These are phyloP conservation scores for Achatina immaculata DNA, from an alignment of 1,140 invertebrate genomes.

Conservation along the genomic window DNA sequence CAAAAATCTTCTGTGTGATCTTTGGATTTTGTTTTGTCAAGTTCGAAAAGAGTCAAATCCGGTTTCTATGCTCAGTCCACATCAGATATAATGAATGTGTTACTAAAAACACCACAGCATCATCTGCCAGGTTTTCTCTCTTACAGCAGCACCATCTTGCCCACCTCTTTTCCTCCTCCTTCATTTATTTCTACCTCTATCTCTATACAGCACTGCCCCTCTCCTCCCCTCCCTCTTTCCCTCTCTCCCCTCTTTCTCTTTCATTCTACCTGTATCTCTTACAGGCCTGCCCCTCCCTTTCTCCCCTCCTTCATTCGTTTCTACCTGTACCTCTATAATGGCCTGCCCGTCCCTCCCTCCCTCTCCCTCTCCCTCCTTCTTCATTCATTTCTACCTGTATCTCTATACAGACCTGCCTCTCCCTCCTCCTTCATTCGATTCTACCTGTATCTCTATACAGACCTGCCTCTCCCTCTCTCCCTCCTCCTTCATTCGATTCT, in stretches of 20 bases:
- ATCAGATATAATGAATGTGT: too few relatives aligned
- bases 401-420: neutral
- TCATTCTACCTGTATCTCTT: neutral
- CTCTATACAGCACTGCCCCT: neutral
- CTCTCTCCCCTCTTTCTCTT: neutral
- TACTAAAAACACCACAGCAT: too few relatives aligned
- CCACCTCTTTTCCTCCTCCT: neutral
- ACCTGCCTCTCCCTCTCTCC: neutral
- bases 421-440: too few relatives aligned
- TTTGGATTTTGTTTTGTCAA: too few relatives aligned
- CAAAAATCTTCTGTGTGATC: too few relatives aligned
- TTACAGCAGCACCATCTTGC: neutral
- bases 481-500: neutral
- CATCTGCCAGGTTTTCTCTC: too few relatives aligned
- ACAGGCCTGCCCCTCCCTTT: neutral
- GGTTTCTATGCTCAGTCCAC: too few relatives aligned
- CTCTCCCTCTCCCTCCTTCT: slow-evolving; percentile 8
- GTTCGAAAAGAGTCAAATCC: too few relatives aligned
- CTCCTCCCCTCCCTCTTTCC: slow-evolving; percentile 1
- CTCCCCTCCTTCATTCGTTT: neutral
- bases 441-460: neutral
- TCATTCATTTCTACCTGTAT: neutral
- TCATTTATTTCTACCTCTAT: slow-evolving; percentile 3
- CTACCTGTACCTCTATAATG: neutral
- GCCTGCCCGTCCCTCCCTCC: neutral